Base-by-base conservation (phyloP, 1,140 invertebrate genomes). In the Ephestia elutella region DNA sequence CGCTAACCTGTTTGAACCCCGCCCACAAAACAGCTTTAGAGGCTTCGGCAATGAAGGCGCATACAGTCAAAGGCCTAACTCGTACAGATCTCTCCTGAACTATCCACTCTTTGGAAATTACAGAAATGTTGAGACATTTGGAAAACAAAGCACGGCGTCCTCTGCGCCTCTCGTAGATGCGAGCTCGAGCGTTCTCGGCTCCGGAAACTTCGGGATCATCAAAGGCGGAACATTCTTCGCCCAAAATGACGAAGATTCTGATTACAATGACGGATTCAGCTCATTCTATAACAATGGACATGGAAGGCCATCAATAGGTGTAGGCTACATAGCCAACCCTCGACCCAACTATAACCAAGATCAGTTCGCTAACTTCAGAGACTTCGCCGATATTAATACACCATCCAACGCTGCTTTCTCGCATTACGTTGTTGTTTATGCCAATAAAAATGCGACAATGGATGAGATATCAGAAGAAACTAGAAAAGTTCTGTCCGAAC, bases 201-300 rank as follows among this genome's bases (percentile, higher is more conserved):
- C 95, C 0, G 96, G 96, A 0, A 96, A 97, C 80, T 97, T 97
- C 73, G 95, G 95, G 0, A 94, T 97, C 0, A 93, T 97, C 30
- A 91, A 92, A 54, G 96, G 96, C 0, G 96, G 96, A 2, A 97
- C 96, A 18, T 97, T 96, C 82, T 96, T 95, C 56, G 89, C 86
- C 11, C 90, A 91, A 60, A 90, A 90, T 20, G 79, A 87, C 51
- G 91, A 91, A 65, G 87, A 87, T 19, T 68, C 73, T 5, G 82
- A 85, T 53, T 85, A 73, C 54, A 70, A 68, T 48, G 85, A 83
- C 44, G 73, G 73, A 21, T 81, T 89, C 11, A 91, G 86, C 68
- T 90, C 92, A 0, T 94, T 91, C 66, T 94, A 94, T 69, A 92
- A 93, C 49, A 93, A 93, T 35, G 92, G 92, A 0, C 92, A 93